Evolutionary conservation across 2,797 vertebrate genomes (phyloP).

Genomic region (Salarias fasciatus): DNA sequence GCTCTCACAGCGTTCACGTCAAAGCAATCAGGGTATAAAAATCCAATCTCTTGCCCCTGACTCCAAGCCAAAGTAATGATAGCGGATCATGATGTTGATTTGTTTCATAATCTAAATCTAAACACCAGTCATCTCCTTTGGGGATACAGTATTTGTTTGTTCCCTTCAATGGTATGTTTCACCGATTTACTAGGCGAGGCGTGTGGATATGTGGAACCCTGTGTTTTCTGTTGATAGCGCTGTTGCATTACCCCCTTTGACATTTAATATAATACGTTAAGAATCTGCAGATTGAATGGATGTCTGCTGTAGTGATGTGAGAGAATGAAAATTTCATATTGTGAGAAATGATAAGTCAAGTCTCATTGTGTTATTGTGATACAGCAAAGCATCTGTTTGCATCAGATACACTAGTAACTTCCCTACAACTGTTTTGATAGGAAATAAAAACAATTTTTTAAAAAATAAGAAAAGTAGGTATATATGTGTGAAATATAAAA

Average conservation of each 20-base stretch:
- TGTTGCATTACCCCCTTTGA: neutral
- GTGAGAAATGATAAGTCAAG: too few relatives aligned
- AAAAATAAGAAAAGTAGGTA: too few relatives aligned
- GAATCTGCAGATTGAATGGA: too few relatives aligned
- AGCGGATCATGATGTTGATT: slow-evolving; percentile 59
- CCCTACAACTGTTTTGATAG: too few relatives aligned
- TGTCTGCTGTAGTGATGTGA: too few relatives aligned
- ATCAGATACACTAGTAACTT: too few relatives aligned
- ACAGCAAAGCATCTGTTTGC: too few relatives aligned
- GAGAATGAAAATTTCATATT: too few relatives aligned
- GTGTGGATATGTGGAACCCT: neutral
- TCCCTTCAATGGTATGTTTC: neutral
- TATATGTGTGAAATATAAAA: too few relatives aligned
- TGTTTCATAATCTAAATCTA: slow-evolving; percentile 57
- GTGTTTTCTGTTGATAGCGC: neutral
- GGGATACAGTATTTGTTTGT: slow-evolving; percentile 19
- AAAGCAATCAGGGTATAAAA: slow-evolving; percentile 64
- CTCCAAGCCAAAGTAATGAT: slow-evolving; percentile 60
- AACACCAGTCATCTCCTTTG: slow-evolving; percentile 34
- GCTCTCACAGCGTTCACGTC: slow-evolving; percentile 52
- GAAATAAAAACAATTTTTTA: too few relatives aligned
- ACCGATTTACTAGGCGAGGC: slow-evolving; percentile 7
- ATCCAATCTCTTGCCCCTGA: slow-evolving; percentile 57
- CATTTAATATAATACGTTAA: too few relatives aligned
- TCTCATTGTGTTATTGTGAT: too few relatives aligned